A percentile compares a stretch with the other conserved stretches of the same genome.
These are phyloP conservation scores for Lethrus apterus DNA, from an alignment of 1,140 invertebrate genomes.

Conservation along the genomic window DNA sequence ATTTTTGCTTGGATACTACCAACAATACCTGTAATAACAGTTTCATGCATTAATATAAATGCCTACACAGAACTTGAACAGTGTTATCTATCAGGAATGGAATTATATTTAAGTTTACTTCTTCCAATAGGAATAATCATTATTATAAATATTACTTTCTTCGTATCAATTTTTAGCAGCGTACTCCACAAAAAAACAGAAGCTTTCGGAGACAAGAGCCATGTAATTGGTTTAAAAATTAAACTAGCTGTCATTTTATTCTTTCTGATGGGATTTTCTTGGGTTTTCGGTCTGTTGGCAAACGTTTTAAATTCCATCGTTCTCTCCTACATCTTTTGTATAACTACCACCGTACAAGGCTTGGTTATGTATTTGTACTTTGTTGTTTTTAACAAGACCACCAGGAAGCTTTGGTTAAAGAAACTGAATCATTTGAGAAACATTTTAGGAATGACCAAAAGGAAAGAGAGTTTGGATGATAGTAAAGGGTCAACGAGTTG, in stretches of 20 bases:
- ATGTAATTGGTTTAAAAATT: constrained; percentile 1
- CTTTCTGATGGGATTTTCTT: constrained; percentile 11
- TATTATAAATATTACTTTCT: not conserved
- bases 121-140: constrained; percentile 1
- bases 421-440: constrained; percentile 2
- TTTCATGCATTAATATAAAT: not conserved
- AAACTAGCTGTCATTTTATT: constrained; percentile 6
- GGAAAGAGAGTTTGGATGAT: no score
- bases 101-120: constrained; percentile 4
- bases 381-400: constrained; percentile 7
- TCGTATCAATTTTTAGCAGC: constrained; percentile 5
- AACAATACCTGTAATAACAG: not conserved
- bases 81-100: constrained; percentile 2
- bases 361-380: constrained; percentile 8
- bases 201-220: constrained; percentile 5
- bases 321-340: constrained; percentile 4
- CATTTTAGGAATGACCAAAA: no score
- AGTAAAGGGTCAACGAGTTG: no score
- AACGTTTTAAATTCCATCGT: not conserved
- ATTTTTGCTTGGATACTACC: constrained; percentile 4
- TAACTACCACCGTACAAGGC: constrained; percentile 6
- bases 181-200: constrained; percentile 5
- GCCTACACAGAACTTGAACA: not conserved
- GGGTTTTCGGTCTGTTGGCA: constrained; percentile 8
- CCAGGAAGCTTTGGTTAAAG: constrained; percentile 2